Evolutionary conservation across 2,797 vertebrate genomes (phyloP).

Genomic region (Hippopotamyrus pictus): DNA sequence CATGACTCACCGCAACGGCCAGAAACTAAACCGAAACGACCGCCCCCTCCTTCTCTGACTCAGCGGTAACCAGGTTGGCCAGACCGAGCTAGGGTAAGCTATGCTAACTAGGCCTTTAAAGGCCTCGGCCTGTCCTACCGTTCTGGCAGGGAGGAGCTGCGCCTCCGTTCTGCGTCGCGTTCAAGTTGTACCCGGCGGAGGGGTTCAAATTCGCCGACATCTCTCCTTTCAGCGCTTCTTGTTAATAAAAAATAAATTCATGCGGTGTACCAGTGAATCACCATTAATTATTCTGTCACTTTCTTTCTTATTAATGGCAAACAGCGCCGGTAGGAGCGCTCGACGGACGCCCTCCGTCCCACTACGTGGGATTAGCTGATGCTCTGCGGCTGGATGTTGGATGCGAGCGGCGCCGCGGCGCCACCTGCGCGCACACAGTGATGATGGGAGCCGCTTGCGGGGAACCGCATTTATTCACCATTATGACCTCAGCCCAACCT

Average conservation of each 20-base stretch:
- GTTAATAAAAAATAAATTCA: constrained; percentile 36
- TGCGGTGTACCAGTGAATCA: constrained; percentile 3
- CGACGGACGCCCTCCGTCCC: not conserved
- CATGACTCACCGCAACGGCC: not conserved
- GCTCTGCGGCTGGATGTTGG: not conserved
- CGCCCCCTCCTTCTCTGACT: not conserved
- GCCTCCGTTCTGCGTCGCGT: constrained; percentile 56
- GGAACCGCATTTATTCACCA: not conserved
- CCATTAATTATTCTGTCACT: not conserved
- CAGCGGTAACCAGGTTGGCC: not conserved
- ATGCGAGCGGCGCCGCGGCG: constrained; percentile 7
- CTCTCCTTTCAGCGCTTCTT: constrained; percentile 32
- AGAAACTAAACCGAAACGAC: not conserved
- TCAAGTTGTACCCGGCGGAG: constrained; percentile 49
- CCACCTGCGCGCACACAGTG: constrained; percentile 7
- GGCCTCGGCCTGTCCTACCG: constrained; percentile 50
- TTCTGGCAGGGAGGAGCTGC: constrained; percentile 50
- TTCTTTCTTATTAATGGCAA: not conserved
- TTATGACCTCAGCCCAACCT: not conserved
- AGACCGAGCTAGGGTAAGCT: not conserved
- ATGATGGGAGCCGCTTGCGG: not conserved
- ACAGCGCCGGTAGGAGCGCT: not conserved
- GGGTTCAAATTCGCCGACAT: constrained; percentile 60
- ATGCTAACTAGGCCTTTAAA: constrained; percentile 20
- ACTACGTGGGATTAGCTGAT: not conserved